A percentile compares a stretch with the other conserved stretches of the same genome.
Conservation (phyloP, 2,113 vertebrate species). For the Apeltes quadracus region DNA sequence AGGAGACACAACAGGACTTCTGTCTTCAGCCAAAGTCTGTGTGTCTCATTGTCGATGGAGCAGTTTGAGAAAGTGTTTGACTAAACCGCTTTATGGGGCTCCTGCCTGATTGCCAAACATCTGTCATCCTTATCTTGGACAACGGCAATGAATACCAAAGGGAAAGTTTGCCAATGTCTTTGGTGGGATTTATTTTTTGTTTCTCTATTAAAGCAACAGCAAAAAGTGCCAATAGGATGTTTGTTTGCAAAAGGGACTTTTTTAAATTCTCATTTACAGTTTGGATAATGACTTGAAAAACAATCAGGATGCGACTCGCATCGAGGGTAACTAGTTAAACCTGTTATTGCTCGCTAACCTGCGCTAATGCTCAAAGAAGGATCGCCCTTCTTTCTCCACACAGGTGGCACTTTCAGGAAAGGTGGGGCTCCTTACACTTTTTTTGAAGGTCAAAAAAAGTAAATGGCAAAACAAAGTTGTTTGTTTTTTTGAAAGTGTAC, state of each 20-base stretch:
- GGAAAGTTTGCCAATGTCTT: constrained; percentile 15
- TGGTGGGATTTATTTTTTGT: constrained; percentile 10
- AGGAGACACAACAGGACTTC: neutral
- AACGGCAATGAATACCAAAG: constrained; percentile 61
- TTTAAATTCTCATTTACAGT: neutral
- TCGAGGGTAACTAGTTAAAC: constrained; percentile 53
- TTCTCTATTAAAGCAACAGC: constrained; percentile 30
- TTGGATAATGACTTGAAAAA: constrained; percentile 70
- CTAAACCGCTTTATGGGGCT: constrained; percentile 1
- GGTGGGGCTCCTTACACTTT: constrained; percentile 16
- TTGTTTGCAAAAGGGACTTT: constrained; percentile 24
- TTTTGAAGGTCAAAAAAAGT: neutral
- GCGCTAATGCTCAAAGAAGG: neutral
- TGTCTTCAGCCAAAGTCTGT: neutral
- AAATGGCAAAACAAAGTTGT: constrained; percentile 1
- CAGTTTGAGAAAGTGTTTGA: constrained; percentile 24
- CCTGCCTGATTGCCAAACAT: neutral
- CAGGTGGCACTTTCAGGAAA: constrained; percentile 22
- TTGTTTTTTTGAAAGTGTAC: constrained; percentile 7
- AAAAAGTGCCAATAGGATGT: constrained; percentile 32
- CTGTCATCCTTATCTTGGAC: constrained; percentile 1
- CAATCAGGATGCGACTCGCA: constrained; percentile 10
- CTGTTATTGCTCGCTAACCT: constrained; percentile 37
- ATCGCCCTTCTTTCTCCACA: neutral
- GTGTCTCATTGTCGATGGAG: constrained; percentile 1